phyloP scores from a whole-genome alignment of 2,113 vertebrate genomes.

The Carollia perspicillata region DNA sequence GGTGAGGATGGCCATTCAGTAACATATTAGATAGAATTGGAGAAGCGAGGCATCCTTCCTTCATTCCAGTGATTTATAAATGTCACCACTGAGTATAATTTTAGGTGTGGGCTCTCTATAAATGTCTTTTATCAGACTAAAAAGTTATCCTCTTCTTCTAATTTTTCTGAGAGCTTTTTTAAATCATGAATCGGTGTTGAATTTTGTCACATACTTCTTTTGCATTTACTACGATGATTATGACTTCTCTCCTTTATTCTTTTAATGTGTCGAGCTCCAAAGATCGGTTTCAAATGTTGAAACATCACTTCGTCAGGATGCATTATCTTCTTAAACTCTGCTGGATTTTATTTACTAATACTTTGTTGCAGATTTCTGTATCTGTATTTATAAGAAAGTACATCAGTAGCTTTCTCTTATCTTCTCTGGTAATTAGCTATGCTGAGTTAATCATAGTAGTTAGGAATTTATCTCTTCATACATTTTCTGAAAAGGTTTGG shows the following conservation, averaged over 20 bases:
- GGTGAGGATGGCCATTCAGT: background rate
- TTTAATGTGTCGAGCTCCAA: background rate
- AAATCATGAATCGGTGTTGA: background rate
- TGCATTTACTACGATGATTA: background rate
- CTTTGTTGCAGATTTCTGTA: background rate
- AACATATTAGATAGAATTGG: background rate
- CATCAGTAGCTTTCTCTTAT: background rate
- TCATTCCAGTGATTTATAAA: background rate
- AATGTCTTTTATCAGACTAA: background rate
- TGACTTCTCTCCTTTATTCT: background rate
- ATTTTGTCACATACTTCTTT: background rate
- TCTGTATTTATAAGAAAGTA: background rate
- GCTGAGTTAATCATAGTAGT: background rate
- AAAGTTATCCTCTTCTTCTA: slow-evolving; percentile 16
- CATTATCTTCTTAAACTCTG: background rate
- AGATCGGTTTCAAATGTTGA: background rate
- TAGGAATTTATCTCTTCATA: background rate
- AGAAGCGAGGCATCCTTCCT: background rate
- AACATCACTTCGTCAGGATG: background rate
- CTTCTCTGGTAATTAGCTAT: background rate
- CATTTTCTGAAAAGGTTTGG: background rate
- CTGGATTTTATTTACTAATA: background rate
- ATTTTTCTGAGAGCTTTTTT: background rate
- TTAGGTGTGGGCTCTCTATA: background rate
- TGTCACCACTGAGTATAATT: background rate